phyloP scores from a whole-genome alignment of 2,797 vertebrate genomes.

The Trematomus bernacchii region DNA sequence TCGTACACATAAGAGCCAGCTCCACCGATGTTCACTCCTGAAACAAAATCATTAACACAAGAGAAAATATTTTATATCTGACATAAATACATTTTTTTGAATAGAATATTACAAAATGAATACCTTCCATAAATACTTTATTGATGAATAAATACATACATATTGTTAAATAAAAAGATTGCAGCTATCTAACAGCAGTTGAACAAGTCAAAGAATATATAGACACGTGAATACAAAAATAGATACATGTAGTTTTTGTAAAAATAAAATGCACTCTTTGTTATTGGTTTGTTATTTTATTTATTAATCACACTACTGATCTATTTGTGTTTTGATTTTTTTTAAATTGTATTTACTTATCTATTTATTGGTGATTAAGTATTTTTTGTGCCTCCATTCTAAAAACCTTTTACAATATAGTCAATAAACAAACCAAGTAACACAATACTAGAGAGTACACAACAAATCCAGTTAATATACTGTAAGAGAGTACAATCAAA shows the following conservation, averaged over 20 bases:
- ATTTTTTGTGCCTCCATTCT: not conserved
- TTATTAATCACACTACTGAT: not conserved
- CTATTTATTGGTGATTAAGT: not conserved
- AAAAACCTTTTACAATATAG: not conserved
- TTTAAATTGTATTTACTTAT: not conserved
- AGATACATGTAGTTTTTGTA: not conserved
- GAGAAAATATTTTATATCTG: not conserved
- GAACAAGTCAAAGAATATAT: not conserved
- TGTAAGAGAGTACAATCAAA: not conserved
- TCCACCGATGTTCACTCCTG: slow-evolving; percentile 96
- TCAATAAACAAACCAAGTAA: not conserved
- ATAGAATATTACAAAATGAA: not conserved
- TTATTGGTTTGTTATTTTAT: too few species aligned
- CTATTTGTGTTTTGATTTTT: not conserved
- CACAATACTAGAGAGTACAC: not conserved
- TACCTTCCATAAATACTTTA: not conserved
- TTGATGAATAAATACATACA: not conserved
- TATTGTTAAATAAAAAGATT: not conserved
- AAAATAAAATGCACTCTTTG: too few species aligned
- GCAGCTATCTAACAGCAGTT: not conserved
- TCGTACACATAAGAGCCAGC: slow-evolving; percentile 96
- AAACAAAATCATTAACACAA: not conserved
- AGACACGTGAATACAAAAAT: not conserved
- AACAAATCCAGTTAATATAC: not conserved
- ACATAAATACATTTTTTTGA: not conserved